Conservation (phyloP, 1,140 invertebrate species). For the Sesamia nonagrioides region DNA sequence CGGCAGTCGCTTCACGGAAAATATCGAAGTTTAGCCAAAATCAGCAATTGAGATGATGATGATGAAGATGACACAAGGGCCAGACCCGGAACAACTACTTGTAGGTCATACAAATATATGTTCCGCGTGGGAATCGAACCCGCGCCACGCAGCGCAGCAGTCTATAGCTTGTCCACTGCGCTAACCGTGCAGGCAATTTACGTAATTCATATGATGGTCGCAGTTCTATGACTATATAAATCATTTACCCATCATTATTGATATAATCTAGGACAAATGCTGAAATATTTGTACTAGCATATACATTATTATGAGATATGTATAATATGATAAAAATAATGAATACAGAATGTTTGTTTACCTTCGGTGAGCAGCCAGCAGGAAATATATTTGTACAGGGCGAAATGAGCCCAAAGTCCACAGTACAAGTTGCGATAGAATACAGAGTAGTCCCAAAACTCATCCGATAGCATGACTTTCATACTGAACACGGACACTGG, state of each 20-base stretch:
- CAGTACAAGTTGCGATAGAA: conserved; percentile 90
- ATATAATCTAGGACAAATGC: conserved; percentile 12
- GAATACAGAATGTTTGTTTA: conserved; percentile 46
- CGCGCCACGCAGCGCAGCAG: no score
- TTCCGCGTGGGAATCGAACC: no score
- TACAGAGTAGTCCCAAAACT: conserved; percentile 89
- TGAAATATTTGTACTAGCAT: conserved; percentile 11
- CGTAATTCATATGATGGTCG: not conserved
- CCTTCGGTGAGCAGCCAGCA: conserved; percentile 96
- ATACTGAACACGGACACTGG: conserved; percentile 87
- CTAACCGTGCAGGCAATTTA: not conserved
- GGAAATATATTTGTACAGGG: no score
- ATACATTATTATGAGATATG: not conserved
- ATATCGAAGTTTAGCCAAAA: no score
- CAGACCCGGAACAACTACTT: no score
- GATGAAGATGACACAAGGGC: no score
- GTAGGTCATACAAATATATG: no score
- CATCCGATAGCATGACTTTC: no score
- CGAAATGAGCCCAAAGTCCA: no score
- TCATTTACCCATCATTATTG: not conserved
- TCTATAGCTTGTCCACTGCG: no score
- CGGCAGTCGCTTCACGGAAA: no score
- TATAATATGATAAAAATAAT: conserved; percentile 14
- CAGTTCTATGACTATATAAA: not conserved
- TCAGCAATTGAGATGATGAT: no score